These are phyloP conservation scores for Corvus cornix DNA, from an alignment of 2,113 vertebrate genomes.

Conservation along the genomic window DNA sequence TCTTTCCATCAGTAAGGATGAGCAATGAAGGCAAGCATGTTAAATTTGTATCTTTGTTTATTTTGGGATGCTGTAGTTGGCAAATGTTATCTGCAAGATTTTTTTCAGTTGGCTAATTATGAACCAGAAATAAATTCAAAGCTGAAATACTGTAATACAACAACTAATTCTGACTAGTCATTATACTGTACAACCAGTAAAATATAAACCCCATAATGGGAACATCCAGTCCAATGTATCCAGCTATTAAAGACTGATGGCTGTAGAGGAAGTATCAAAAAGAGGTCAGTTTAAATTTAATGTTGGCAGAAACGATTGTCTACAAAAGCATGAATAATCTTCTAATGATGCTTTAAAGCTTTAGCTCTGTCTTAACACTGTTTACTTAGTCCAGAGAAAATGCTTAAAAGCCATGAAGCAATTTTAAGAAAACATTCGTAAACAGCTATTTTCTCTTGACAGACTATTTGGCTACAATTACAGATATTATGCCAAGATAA, in stretches of 20 bases:
- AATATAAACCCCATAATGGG: not conserved
- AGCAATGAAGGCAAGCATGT: not conserved
- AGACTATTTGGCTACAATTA: conserved; percentile 52
- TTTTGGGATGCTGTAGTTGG: not conserved
- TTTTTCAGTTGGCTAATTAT: not conserved
- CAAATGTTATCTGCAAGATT: not conserved
- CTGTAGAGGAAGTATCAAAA: not conserved
- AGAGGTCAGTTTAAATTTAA: conserved; percentile 13
- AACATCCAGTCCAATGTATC: not conserved
- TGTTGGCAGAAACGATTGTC: not conserved
- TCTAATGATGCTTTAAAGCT: conserved; percentile 1
- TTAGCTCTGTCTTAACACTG: not conserved
- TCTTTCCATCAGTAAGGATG: not conserved
- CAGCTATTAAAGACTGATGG: not conserved
- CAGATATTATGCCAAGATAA: conserved; percentile 40
- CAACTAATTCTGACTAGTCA: not conserved
- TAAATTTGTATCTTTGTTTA: not conserved
- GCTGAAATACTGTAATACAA: not conserved
- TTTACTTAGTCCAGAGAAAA: conserved; percentile 11
- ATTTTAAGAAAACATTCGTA: not conserved
- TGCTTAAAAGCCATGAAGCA: conserved; percentile 5
- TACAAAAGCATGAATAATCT: not conserved
- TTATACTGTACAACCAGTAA: not conserved
- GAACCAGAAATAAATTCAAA: conserved; percentile 9
- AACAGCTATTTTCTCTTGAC: conserved; percentile 55